Base-by-base conservation (phyloP, 2,113 vertebrate species). In the Chaenogobius annularis region DNA sequence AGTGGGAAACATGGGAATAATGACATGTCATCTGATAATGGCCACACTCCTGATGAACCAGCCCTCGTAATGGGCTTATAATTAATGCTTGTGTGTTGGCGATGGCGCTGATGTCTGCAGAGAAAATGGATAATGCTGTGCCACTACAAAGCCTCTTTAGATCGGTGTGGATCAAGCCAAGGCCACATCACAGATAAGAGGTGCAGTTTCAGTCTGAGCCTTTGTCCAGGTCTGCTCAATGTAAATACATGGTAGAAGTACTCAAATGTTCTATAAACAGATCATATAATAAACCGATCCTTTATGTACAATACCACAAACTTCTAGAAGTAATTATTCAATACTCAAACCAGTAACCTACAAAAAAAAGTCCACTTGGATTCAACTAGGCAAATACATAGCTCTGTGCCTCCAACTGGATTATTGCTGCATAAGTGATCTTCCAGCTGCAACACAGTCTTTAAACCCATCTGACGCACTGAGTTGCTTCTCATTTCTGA, bases 61-160 rank as follows among this genome's bases (percentile, higher is more conserved):
- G 74, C 47, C 85, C 74, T 88, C 87, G 90, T 90, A 92, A 92
- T 91, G 85, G 82, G 83, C 85, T 83, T 82, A 80, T 93, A 94
- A 91, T 90, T 92, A 88, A 91, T 91, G 85, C 82, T 78, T 83
- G 79, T 74, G 75, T 85, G 66, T 77, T 83, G 75, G 84, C 46
- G 73, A 82, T 82, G 89, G 70, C 55, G 78, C 23, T 71, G 81
- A 75, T 76, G 86, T 91, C 70, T 77, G 88, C 79, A 61, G 20
- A 77, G 71, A 68, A 73, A 85, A 79, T 70, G 66, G 81, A 83
- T 80, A 87, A 82, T 85, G 64, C 83, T 92, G 83, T 80, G 72
- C 72, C 90, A 91, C 79, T 74, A 87, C 73, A 66, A 78, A 89
- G 77, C 68, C 80, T 56, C 90, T 90, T 90, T 78, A 90, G 61